phyloP scores from a whole-genome alignment of 2,888 invertebrate genomes.

The Pseudolycoriella hygida region DNA sequence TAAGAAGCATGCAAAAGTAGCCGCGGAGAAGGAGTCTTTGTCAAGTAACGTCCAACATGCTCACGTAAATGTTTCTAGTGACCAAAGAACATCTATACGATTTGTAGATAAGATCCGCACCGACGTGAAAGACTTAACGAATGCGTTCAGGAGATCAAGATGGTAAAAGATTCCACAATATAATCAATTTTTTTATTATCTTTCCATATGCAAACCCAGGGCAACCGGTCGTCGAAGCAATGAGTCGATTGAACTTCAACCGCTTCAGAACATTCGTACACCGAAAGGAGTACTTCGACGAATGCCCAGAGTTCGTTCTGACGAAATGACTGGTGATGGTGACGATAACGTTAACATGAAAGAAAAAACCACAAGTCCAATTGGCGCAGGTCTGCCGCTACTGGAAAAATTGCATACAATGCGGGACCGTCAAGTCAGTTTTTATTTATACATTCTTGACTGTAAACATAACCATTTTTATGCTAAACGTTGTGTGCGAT shows the following conservation, averaged over 20 bases:
- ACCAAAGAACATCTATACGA: slow-evolving; percentile 50
- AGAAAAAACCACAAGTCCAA: slow-evolving; percentile 49
- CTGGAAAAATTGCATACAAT: slow-evolving; percentile 59
- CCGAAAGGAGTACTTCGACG: slow-evolving; percentile 44
- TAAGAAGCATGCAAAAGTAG: slow-evolving; percentile 27
- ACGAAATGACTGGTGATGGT: slow-evolving; percentile 41
- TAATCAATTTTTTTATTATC: too few species aligned
- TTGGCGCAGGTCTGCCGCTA: slow-evolving; percentile 70
- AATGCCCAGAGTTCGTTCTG: slow-evolving; percentile 58
- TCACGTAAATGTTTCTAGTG: slow-evolving; percentile 27
- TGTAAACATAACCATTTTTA: too few species aligned
- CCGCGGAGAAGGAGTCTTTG: slow-evolving; percentile 20
- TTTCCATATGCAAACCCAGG: slow-evolving; percentile 8
- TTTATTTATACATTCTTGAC: not conserved
- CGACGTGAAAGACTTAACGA: slow-evolving; percentile 58
- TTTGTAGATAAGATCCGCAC: slow-evolving; percentile 70
- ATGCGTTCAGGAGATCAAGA: slow-evolving; percentile 37
- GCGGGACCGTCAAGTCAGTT: slow-evolving; percentile 63
- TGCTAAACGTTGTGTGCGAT: too few species aligned
- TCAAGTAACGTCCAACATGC: slow-evolving; percentile 13
- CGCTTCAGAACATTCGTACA: slow-evolving; percentile 29
- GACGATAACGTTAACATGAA: slow-evolving; percentile 26
- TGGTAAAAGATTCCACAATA: too few species aligned
- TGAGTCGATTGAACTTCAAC: slow-evolving; percentile 51
- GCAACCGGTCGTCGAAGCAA: slow-evolving; percentile 27